These are phyloP conservation scores for Sebastes trivittatus DNA, from an alignment of 2,797 vertebrate species.

Conservation along the genomic window DNA sequence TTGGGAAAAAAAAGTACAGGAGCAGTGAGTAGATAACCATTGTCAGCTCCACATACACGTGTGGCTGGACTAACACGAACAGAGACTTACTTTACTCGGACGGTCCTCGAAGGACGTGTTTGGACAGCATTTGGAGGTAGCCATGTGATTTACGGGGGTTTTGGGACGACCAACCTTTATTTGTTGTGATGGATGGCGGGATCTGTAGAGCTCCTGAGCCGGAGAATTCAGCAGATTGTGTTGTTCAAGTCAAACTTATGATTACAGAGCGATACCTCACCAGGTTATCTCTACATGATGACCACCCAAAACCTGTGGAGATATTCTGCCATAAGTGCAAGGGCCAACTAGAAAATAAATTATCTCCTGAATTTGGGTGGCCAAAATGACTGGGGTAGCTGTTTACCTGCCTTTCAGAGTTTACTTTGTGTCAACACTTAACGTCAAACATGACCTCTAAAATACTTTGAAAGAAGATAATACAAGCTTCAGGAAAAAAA, in stretches of 20 bases:
- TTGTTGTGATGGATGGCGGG: slow-evolving; percentile 52
- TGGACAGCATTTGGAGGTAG: slow-evolving; percentile 57
- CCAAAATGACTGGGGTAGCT: slow-evolving; percentile 52
- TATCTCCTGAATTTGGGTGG: slow-evolving; percentile 61
- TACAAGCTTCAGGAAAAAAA: slow-evolving; percentile 56
- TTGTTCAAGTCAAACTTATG: slow-evolving; percentile 57
- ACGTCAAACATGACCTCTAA: slow-evolving; percentile 66
- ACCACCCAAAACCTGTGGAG: slow-evolving; percentile 62
- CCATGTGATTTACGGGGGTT: slow-evolving; percentile 43
- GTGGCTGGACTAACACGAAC: slow-evolving; percentile 70
- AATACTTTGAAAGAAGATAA: slow-evolving; percentile 61
- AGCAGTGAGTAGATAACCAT: slow-evolving; percentile 54
- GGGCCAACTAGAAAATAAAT: slow-evolving; percentile 51
- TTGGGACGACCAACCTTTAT: slow-evolving; percentile 53
- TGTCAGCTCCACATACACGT: slow-evolving; percentile 39
- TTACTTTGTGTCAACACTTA: slow-evolving; percentile 61
- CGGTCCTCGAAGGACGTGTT: slow-evolving; percentile 51
- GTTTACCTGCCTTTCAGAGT: slow-evolving; percentile 72
- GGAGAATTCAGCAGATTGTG: slow-evolving; percentile 63
- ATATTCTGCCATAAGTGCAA: slow-evolving; percentile 36
- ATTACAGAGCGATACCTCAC: slow-evolving; percentile 68
- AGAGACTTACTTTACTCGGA: slow-evolving; percentile 58
- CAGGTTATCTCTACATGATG: slow-evolving; percentile 53
- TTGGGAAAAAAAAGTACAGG: slow-evolving; percentile 10
- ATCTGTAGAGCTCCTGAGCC: slow-evolving; percentile 51